Evolutionary conservation across 2,113 vertebrate genomes (phyloP).

Genomic region (Trematomus loennbergii): DNA sequence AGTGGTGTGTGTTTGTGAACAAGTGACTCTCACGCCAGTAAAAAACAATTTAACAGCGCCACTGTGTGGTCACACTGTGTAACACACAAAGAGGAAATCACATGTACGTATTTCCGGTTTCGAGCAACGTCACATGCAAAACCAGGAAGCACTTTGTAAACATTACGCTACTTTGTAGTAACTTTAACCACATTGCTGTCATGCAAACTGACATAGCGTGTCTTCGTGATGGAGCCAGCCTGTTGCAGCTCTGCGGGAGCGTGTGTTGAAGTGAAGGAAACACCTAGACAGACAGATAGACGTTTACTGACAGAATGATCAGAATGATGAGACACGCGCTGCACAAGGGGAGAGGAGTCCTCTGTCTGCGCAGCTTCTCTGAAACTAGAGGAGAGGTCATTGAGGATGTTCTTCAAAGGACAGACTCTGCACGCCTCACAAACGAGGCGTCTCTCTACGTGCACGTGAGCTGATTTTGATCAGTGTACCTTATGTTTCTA

Average conservation of each 20-base stretch:
- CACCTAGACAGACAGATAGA: neutral
- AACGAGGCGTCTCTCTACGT: slow-evolving; percentile 82
- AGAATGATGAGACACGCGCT: slow-evolving; percentile 24
- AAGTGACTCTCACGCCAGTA: neutral
- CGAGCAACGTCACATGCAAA: neutral
- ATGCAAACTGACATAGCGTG: neutral
- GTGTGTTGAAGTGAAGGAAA: neutral
- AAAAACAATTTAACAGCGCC: slow-evolving; percentile 51
- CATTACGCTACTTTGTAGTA: neutral
- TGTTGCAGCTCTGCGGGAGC: neutral
- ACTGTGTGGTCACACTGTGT: slow-evolving; percentile 10
- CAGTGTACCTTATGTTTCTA: neutral
- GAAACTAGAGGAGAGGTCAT: neutral
- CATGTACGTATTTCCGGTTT: slow-evolving; percentile 38
- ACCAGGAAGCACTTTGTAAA: neutral
- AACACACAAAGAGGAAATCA: slow-evolving; percentile 24
- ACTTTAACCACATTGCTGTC: neutral
- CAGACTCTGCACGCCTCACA: neutral
- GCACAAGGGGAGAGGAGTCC: neutral
- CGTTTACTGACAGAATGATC: slow-evolving; percentile 7
- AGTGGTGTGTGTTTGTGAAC: neutral
- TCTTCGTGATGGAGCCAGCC: neutral
- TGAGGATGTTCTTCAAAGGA: neutral
- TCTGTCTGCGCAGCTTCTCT: slow-evolving; percentile 36
- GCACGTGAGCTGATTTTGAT: slow-evolving; percentile 76